Evolutionary conservation across 2,797 vertebrate genomes (phyloP).

Genomic region (Poecile montanus): DNA sequence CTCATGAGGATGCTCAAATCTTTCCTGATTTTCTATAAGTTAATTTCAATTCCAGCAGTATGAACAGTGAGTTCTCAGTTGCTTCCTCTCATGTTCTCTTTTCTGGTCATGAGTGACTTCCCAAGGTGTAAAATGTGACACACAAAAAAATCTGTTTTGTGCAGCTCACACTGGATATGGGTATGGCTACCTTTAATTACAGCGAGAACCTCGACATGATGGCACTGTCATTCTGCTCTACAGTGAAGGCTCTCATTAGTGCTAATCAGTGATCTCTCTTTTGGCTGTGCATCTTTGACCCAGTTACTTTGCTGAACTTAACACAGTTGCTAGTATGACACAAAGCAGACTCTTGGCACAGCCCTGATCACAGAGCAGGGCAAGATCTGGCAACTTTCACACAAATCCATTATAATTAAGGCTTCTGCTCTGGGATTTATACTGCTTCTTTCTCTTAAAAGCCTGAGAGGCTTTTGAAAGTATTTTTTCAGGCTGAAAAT

Average conservation of each 20-base stretch:
- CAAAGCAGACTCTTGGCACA: slow-evolving; percentile 64
- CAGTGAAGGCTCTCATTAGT: neutral
- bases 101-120: neutral
- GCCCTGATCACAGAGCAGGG: slow-evolving; percentile 31
- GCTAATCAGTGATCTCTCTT: slow-evolving; percentile 14
- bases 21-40: neutral
- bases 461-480: neutral
- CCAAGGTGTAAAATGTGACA: neutral
- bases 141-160: neutral
- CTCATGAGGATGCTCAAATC: neutral
- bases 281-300: slow-evolving; percentile 44
- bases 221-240: neutral
- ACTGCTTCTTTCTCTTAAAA: slow-evolving; percentile 20
- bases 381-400: slow-evolving; percentile 64
- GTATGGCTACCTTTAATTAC: neutral
- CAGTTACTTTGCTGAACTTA: slow-evolving; percentile 57
- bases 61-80: neutral
- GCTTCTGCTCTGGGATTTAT: slow-evolving; percentile 42
- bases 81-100: neutral
- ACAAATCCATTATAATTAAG: slow-evolving; percentile 59
- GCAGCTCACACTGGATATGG: neutral
- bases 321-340: slow-evolving; percentile 36
- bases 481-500: slow-evolving; percentile 27
- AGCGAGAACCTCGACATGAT: neutral
- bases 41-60: neutral